Base-by-base conservation (phyloP, 2,888 invertebrate species). In the Trachelus troglodyta region DNA sequence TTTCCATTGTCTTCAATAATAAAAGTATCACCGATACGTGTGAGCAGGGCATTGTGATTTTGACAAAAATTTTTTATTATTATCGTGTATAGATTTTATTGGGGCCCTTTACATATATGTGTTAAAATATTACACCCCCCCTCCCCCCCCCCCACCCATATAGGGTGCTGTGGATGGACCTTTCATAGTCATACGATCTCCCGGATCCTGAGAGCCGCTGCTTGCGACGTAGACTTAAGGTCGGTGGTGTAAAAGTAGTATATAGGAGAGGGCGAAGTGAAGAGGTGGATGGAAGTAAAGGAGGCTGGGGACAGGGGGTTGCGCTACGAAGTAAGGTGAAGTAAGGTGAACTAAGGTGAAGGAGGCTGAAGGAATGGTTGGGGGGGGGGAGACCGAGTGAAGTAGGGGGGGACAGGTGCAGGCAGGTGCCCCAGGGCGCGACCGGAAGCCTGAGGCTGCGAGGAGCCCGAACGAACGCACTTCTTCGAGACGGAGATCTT, bases 361-460 rank as follows among this genome's bases (percentile, higher is more conserved):
- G 56, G 77, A 77, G 76, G 12, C 76, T 73, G 69, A 12, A 74
- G 77, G 68, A 34, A 9, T 34, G n/a, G 35, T 12, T 35, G 30
- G 35, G 35, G 12, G 35, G 35, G 12, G 76, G 34, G 73, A 69
- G 80, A 56, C 23, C 56, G 56, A 23, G 77, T 76, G 78, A 74
- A 80, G 80, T 81, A 79, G 84, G 83, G 80, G 80, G 85, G 87
- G 85, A 86, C 86, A 88, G 88, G 89, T 88, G 88, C 85, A 86
- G 86, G 87, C 89, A 90, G 89, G 89, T 90, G 90, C 88, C 83
- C 83, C 86, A 86, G 87, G 87, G 88, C 85, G 87, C 89, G 90
- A 90, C 89, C 90, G 90, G 90, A 90, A 90, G 89, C 88, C 80
- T 81, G 82, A 82, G 82, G 80, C 81, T 80, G 81, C 78, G 76